Percentiles rank a stretch among this genome's conserved stretches.
These are phyloP conservation scores for Ricordea florida DNA, from an alignment of 92 coral and sea anemone species.

Conservation along the genomic window DNA sequence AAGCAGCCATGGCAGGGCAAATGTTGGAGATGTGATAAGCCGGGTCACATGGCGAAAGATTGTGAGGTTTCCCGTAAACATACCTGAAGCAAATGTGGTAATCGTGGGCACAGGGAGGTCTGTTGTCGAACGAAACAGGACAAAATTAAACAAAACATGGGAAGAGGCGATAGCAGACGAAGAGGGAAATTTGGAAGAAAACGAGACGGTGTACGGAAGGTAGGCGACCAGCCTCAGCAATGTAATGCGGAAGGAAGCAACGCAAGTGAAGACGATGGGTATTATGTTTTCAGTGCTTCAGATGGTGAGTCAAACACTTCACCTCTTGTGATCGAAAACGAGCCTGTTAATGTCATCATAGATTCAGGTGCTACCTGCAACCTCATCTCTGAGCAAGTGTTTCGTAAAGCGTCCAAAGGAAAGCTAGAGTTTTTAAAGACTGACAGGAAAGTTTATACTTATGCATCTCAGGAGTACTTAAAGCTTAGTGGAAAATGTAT, in stretches of 20 bases:
- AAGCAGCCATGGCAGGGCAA: conserved; percentile 15
- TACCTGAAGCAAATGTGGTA: conserved; percentile 27
- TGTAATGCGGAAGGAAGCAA: conserved; percentile 1
- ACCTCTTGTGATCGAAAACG: conserved; percentile 28
- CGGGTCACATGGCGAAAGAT: conserved; percentile 30
- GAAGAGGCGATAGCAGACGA: neutral
- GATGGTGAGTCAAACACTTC: conserved; percentile 15
- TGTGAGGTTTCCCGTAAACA: conserved; percentile 12
- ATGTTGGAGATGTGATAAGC: conserved; percentile 41
- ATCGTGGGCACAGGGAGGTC: conserved; percentile 14
- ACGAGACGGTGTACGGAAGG: neutral
- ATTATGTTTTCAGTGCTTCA: conserved; percentile 23
- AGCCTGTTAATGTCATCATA: conserved; percentile 46
- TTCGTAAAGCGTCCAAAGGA: conserved; percentile 10
- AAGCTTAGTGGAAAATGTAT: conserved; percentile 17
- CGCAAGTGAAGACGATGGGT: neutral
- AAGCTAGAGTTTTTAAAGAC: neutral
- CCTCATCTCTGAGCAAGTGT: conserved; percentile 31
- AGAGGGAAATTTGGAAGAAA: neutral
- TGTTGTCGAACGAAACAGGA: conserved; percentile 18
- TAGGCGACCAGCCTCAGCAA: conserved; percentile 3
- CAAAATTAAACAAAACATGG: neutral
- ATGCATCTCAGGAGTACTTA: conserved; percentile 17
- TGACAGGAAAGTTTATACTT: conserved; percentile 34
- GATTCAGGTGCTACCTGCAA: conserved; percentile 73